A percentile compares a stretch with the other conserved stretches of the same genome.
phyloP scores from a whole-genome alignment of 37 sponge, comb jelly and placozoan genomes.

The Beroe ovata region DNA sequence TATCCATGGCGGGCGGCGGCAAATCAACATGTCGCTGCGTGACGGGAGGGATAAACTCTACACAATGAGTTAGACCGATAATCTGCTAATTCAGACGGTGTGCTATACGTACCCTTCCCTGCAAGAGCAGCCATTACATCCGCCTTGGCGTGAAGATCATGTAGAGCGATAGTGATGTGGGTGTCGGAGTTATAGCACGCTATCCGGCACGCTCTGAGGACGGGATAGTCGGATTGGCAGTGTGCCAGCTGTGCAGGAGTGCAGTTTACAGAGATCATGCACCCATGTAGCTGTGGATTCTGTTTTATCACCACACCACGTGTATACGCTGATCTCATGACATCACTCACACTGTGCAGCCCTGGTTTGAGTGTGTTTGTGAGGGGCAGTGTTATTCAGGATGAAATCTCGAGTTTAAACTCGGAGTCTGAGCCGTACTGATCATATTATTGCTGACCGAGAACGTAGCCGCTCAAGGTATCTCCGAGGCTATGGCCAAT shows the following conservation, averaged over 20 bases:
- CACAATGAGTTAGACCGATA: too few species aligned
- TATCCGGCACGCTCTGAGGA: background rate
- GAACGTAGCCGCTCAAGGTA: background rate
- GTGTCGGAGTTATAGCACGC: constrained; percentile 22
- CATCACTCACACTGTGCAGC: background rate
- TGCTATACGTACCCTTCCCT: too few species aligned
- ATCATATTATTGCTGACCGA: too few species aligned
- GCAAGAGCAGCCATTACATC: too few species aligned
- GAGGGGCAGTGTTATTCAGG: too few species aligned
- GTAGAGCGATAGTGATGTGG: constrained; percentile 5
- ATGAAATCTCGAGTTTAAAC: too few species aligned
- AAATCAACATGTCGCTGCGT: too few species aligned
- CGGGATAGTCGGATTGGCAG: background rate
- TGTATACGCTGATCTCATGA: constrained; percentile 44
- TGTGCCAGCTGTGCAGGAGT: background rate
- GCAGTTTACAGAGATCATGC: constrained; percentile 11
- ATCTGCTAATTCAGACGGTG: too few species aligned
- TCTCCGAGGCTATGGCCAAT: constrained; percentile 65
- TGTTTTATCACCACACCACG: background rate
- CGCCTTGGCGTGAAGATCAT: too few species aligned
- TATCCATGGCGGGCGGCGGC: too few species aligned
- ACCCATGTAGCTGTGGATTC: background rate
- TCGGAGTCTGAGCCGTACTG: too few species aligned
- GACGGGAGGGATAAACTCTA: too few species aligned
- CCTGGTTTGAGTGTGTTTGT: constrained; percentile 2